Percentiles rank a stretch among this genome's conserved stretches.
Evolutionary conservation across 2,113 vertebrate genomes (phyloP).

Genomic region (Eublepharis macularius): DNA sequence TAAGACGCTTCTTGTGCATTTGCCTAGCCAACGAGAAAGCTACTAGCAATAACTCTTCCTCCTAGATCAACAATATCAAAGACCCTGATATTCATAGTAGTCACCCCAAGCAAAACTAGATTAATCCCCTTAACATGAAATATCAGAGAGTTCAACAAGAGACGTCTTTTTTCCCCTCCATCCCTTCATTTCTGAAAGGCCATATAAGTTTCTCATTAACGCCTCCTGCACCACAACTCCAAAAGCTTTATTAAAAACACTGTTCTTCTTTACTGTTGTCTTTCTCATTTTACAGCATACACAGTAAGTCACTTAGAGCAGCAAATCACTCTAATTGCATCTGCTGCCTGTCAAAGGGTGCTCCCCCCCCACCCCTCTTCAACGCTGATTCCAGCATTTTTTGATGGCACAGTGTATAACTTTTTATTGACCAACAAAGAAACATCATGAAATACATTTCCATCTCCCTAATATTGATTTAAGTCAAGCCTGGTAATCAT

Average conservation of each 20-base stretch:
- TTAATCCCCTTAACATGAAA: conserved; percentile 39
- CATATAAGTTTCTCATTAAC: neutral
- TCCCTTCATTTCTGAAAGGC: conserved; percentile 16
- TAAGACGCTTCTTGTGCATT: neutral
- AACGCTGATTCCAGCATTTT: conserved; percentile 60
- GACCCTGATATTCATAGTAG: neutral
- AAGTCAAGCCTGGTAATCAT: conserved; percentile 51
- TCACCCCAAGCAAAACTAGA: neutral
- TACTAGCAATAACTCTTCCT: neutral
- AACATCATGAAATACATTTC: conserved; percentile 60
- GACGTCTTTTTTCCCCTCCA: neutral
- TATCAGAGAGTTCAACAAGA: neutral
- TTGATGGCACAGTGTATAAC: conserved; percentile 34
- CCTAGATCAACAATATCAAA: neutral
- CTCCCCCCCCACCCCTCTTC: conserved; percentile 35
- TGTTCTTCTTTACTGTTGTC: conserved; percentile 1
- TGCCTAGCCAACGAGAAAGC: neutral
- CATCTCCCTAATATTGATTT: conserved; percentile 59
- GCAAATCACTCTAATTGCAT: conserved; percentile 50
- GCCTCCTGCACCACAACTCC: neutral
- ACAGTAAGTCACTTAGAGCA: conserved; percentile 33
- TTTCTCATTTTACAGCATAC: conserved; percentile 38
- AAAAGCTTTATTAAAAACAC: neutral
- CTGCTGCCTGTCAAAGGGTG: conserved; percentile 30
- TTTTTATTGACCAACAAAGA: conserved; percentile 65